A percentile compares a stretch with the other conserved stretches of the same genome.
Evolutionary conservation across 2,113 vertebrate species (phyloP).

Genomic region (Rutilus rutilus): DNA sequence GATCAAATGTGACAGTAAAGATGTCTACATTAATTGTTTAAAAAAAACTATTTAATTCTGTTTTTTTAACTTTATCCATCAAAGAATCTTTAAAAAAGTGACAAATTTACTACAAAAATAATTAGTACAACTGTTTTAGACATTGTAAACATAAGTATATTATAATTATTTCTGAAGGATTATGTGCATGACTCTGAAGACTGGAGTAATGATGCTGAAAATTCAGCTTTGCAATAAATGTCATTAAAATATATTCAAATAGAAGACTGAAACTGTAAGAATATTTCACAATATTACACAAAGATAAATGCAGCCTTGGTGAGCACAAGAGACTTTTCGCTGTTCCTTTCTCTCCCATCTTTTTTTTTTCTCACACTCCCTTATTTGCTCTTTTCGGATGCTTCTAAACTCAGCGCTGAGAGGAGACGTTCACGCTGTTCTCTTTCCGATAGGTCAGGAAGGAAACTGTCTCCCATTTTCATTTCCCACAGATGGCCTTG

Average conservation of each 20-base stretch:
- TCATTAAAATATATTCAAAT: background rate
- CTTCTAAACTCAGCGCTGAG: conserved; percentile 54
- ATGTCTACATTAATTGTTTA: no score
- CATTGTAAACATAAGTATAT: background rate
- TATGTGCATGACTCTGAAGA: background rate
- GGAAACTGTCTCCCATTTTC: conserved; percentile 91
- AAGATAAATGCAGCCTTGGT: background rate
- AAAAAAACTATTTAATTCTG: no score
- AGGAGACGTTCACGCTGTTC: conserved; percentile 64
- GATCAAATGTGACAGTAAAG: background rate
- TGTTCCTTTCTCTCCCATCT: background rate
- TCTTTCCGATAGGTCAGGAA: conserved; percentile 83
- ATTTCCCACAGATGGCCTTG: conserved; percentile 85
- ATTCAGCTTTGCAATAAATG: background rate
- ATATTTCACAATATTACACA: background rate
- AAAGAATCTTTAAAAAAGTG: background rate
- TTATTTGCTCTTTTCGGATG: conserved; percentile 44
- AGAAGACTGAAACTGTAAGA: no score
- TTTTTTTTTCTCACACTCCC: conserved; percentile 32
- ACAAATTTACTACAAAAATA: background rate
- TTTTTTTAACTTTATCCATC: background rate
- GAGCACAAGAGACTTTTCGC: background rate
- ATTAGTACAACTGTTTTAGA: background rate
- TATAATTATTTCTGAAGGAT: background rate
- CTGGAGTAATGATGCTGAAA: background rate